Evolutionary conservation across 2,113 vertebrate genomes (phyloP).

Genomic region (Indicator maculatus): DNA sequence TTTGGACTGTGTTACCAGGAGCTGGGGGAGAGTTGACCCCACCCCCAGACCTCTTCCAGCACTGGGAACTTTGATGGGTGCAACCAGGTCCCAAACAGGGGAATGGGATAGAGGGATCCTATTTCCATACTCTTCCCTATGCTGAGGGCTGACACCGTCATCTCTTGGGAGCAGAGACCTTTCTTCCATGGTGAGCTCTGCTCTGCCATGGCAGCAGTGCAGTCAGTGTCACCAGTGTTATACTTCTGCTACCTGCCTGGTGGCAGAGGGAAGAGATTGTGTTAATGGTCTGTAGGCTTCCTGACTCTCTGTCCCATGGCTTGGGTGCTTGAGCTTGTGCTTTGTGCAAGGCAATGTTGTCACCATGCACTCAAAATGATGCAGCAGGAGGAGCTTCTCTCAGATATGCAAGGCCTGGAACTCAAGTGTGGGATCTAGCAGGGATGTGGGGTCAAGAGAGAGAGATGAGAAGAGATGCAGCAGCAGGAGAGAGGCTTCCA

Average conservation of each 20-base stretch:
- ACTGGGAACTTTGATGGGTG: neutral
- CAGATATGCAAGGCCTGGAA: neutral
- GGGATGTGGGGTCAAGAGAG: neutral
- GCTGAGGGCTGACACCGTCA: neutral
- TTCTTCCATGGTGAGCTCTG: neutral
- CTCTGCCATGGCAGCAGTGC: neutral
- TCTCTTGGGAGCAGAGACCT: neutral
- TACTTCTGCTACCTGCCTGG: neutral
- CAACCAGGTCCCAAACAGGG: neutral
- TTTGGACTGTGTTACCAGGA: conserved; percentile 58
- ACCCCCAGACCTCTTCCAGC: conserved; percentile 7
- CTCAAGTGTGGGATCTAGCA: neutral
- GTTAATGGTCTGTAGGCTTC: neutral
- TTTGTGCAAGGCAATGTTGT: neutral
- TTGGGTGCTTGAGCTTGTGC: neutral
- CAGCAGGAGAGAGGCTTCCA: neutral
- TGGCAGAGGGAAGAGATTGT: neutral
- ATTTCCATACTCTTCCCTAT: neutral
- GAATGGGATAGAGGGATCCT: neutral
- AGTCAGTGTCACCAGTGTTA: neutral
- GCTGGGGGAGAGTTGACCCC: conserved; percentile 35
- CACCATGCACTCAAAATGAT: accelerated
- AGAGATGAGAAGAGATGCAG: neutral
- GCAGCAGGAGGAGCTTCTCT: neutral
- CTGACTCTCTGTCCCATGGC: neutral